Evolutionary conservation across 1,140 invertebrate species (phyloP), one percentile per base, ranked within the genome.

Genomic region (Ylistrum balloti): DNA sequence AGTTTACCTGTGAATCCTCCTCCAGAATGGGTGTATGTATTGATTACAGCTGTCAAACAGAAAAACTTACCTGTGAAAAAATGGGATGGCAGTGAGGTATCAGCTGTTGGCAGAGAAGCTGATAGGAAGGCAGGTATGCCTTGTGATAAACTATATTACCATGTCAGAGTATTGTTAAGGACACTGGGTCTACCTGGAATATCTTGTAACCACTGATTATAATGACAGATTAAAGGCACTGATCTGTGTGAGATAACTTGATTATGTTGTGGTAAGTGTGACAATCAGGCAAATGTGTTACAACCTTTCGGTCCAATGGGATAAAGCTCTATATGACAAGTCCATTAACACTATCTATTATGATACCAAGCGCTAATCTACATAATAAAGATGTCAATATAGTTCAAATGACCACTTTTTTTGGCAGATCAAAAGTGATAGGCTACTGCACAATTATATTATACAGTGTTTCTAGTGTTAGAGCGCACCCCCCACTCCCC

Each of bases 1-100:
- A 22, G 17, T 74, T 74, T 74, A 74, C 56, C 56, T 74, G 56
- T 74, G 56, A 74, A 74, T 74, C 22, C n/a, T 74, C 56, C 56
- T 74, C 45, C 45, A 17, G 56, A 2, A 74, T 28, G 56, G 56
- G 56, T 74, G n/a, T 74, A 56, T 56, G 3, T 56, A 74, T 74
- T 74, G 56, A 74, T 74, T 74, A 74, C 22, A 28, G 17, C n/a
- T 74, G n/a, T 74, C 56, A 22, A 28, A n/a, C 56, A 74, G 1
- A 74, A 74, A 74, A 28, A 28, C 22, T 28, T 74, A 74, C 22
- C 56, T 74, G 56, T n/a, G 5, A 28, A 74, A 74, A 74, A 74
- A 5, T 13, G 11, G 45, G 45, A 3, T 22, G 20, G 45, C 45
- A 48, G 45, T 48, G 45, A 9, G 45, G 45, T 74, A 28, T 28